Base-by-base conservation (phyloP, 2,113 vertebrate species). In the Pluvialis apricaria region DNA sequence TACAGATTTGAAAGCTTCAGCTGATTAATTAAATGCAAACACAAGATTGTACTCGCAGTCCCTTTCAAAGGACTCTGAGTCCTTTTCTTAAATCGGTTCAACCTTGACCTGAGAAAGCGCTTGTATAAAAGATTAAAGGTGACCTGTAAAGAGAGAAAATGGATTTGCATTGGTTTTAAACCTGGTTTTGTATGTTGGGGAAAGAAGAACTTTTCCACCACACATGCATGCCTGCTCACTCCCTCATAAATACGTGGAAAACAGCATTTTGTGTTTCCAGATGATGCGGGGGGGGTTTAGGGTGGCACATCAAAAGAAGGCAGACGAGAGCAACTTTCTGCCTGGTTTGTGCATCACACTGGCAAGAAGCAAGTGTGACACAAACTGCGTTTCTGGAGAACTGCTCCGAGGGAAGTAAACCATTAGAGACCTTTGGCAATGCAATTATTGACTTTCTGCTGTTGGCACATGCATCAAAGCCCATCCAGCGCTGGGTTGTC, bases 11-110 rank as follows among this genome's bases (percentile, higher is more conserved):
- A 94, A 89, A 95, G 94, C 94, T 95, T 90, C 38, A 9, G 82
- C 79, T 90, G 94, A 93, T 95, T 97, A 95, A 94, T 97, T 96
- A 96, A 97, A 96, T 96, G 94, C 94, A 96, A 94, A 95, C 92
- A 95, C 68, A 58, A 88, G 92, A 86, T 85, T 83, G 82, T 87
- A 55, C 79, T 95, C 1, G 0, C 47, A 51, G 82, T 64, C 71
- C 36, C 60, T 80, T 95, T 91, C 91, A 93, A 79, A 97, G 83
- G 82, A 88, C 86, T 94, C 38, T 0, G 21, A 78, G 64, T 95
- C 87, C 91, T 96, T 88, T 80, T 32, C 72, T 85, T 84, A 82
- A 91, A 87, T 91, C 4, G 2, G 13, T 86, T 94, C 86, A 94
- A 90, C 89, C 94, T 96, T 97, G 96, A 95, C 94, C 95, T 26